Base-by-base conservation (phyloP, 1,140 invertebrate genomes). In the Brachionus angularis region DNA sequence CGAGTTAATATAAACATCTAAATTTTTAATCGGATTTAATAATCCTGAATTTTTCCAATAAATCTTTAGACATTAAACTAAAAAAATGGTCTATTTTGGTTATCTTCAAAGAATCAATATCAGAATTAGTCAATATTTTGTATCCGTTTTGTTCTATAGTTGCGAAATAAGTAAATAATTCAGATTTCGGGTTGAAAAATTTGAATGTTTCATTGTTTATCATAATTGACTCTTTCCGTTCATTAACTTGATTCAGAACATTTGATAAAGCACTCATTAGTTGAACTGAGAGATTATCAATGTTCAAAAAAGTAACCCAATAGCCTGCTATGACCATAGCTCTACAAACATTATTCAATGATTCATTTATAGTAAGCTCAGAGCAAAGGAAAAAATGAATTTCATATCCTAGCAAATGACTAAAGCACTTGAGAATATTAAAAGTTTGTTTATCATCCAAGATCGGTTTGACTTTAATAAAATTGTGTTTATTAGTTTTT, bases 381-480 rank as follows among this genome's bases (percentile, higher is more conserved):
- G 76, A 76, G 72, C 79, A 79, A 74, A 77, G 78, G 74, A 80
- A 79, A 36, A 75, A 75, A 72, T 78, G 79, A 34, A 79, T 69
- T 10, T 78, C 75, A 42, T 77, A 74, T 1, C 78, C 79, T 8
- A 80, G 73, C 44, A 75, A 74, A 31, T 75, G 71, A 55, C 74
- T 75, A 0, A 81, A 12, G 39, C 53, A 58, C 39, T 25, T 58
- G 8, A 58, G 27, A 39, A 58, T 18, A 36, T 14, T 58, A 23
- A 23, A 39, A 58, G 36, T 58, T 39, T 58, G 36, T 58, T 58
- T 58, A 12, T 34, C 53, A 33, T 58, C 33, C 12, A 58, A 39
- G 14, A 58, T 18, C 4, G 53, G n/a, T 34, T 58, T 39, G 53
- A 58, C 21, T 58, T 58, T 21, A 34, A 58, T 58, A 39, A 34